Evolutionary conservation across 2,797 vertebrate species (phyloP).

Genomic region (Hybognathus amarus): DNA sequence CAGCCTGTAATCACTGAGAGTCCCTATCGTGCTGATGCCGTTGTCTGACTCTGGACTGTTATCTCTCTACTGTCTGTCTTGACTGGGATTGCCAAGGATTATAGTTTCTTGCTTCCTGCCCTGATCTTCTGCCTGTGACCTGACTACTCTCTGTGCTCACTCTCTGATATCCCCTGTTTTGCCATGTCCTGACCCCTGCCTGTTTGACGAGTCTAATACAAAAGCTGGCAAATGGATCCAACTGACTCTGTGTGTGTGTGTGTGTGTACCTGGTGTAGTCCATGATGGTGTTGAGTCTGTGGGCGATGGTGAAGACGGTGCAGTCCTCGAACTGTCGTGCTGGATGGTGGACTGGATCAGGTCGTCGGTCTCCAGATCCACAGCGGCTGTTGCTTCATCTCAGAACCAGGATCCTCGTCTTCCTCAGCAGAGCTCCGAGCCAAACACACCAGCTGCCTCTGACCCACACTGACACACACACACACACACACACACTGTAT

Average conservation of each 20-base stretch:
- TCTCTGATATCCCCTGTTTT: no score
- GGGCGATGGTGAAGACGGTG: slow-evolving; percentile 95
- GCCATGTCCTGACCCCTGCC: no score
- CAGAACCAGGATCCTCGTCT: slow-evolving; percentile 90
- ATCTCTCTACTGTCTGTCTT: no score
- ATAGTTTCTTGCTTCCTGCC: no score
- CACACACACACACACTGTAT: background rate
- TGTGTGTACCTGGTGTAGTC: background rate
- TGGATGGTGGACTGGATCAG: slow-evolving; percentile 95
- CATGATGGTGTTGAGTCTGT: slow-evolving; percentile 81
- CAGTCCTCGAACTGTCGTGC: slow-evolving; percentile 92
- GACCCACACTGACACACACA: slow-evolving; percentile 83
- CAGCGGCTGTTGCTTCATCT: slow-evolving; percentile 94
- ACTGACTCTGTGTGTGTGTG: background rate
- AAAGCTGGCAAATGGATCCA: no score
- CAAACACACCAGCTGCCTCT: slow-evolving; percentile 94
- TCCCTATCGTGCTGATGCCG: no score
- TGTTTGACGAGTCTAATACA: no score
- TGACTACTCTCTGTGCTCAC: no score
- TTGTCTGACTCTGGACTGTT: no score
- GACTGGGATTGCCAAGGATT: no score
- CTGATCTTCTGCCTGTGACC: no score
- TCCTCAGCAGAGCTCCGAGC: slow-evolving; percentile 94
- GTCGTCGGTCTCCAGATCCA: slow-evolving; percentile 94
- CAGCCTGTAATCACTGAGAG: no score